Conservation (phyloP, 1,140 invertebrate species). For the Gonioctena quinquepunctata region DNA sequence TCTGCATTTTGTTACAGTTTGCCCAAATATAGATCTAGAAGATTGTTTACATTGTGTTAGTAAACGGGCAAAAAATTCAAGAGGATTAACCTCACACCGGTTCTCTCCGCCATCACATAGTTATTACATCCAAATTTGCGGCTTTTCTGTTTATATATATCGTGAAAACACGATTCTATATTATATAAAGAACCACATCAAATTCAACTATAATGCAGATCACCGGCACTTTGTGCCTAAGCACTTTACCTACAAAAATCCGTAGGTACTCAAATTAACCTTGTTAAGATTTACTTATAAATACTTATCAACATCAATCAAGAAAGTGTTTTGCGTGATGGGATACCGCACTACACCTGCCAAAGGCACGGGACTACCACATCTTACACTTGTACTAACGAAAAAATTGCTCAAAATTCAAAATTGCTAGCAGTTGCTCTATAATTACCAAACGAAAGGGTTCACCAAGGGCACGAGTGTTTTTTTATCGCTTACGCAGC, state of each 20-base stretch:
- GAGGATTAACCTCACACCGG: too few species aligned
- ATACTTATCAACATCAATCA: not conserved
- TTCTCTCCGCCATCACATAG: too few species aligned
- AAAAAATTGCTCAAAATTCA: too few species aligned
- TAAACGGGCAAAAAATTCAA: too few species aligned
- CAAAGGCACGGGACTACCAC: not conserved
- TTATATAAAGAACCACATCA: not conserved
- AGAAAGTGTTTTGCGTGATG: not conserved
- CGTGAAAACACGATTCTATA: too few species aligned
- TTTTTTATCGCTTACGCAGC: not conserved
- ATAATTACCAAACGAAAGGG: not conserved
- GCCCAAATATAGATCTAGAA: too few species aligned
- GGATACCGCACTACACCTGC: not conserved
- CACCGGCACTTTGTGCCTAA: not conserved
- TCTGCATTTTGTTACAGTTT: too few species aligned
- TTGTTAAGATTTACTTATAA: not conserved
- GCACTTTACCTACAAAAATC: too few species aligned
- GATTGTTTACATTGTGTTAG: too few species aligned
- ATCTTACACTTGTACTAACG: not conserved
- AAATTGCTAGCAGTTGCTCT: not conserved
- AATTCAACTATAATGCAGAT: not conserved
- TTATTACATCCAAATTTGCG: too few species aligned
- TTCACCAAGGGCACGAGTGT: not conserved
- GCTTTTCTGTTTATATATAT: too few species aligned
- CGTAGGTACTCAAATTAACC: too few species aligned